These are phyloP conservation scores for Miichthys miiuy DNA, from an alignment of 2,797 vertebrate genomes.

Conservation along the genomic window DNA sequence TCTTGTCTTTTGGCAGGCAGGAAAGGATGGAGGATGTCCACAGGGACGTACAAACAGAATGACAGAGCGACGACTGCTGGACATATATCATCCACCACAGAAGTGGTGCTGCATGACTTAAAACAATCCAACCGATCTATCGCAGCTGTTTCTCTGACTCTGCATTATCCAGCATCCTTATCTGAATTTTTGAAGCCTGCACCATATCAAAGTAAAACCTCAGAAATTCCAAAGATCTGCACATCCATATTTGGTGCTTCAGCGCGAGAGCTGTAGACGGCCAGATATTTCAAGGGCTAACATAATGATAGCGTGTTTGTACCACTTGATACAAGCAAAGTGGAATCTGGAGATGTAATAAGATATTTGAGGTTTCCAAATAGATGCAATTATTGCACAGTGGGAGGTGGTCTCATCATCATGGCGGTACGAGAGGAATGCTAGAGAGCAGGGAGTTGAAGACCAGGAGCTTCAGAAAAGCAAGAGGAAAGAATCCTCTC, in stretches of 20 bases:
- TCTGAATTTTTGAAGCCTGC: constrained; percentile 36
- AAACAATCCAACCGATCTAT: constrained; percentile 7
- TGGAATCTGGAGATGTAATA: constrained; percentile 50
- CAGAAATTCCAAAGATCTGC: constrained; percentile 27
- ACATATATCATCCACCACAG: constrained; percentile 30
- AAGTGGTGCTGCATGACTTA: constrained; percentile 36
- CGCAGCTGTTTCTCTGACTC: constrained; percentile 48
- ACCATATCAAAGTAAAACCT: constrained; percentile 34
- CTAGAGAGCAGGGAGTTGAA: constrained; percentile 38
- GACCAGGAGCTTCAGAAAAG: constrained; percentile 41
- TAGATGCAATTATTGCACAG: constrained; percentile 52
- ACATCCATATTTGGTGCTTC: constrained; percentile 65
- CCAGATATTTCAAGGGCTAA: constrained; percentile 33
- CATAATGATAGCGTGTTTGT: constrained; percentile 48
- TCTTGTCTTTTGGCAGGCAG: constrained; percentile 1
- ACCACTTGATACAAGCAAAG: constrained; percentile 56
- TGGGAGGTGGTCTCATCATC: constrained; percentile 54
- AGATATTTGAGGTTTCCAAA: constrained; percentile 62
- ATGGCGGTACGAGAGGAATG: constrained; percentile 54
- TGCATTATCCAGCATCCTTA: constrained; percentile 31
- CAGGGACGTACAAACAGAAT: constrained; percentile 15
- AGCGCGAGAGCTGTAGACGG: constrained; percentile 6
- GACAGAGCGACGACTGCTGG: constrained; percentile 16
- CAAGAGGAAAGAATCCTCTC: constrained; percentile 59
- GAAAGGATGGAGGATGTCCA: constrained; percentile 21